These are phyloP conservation scores for Apostichopus californicus DNA, from an alignment of 35 echinoderm and acorn worm genomes.

Conservation along the genomic window DNA sequence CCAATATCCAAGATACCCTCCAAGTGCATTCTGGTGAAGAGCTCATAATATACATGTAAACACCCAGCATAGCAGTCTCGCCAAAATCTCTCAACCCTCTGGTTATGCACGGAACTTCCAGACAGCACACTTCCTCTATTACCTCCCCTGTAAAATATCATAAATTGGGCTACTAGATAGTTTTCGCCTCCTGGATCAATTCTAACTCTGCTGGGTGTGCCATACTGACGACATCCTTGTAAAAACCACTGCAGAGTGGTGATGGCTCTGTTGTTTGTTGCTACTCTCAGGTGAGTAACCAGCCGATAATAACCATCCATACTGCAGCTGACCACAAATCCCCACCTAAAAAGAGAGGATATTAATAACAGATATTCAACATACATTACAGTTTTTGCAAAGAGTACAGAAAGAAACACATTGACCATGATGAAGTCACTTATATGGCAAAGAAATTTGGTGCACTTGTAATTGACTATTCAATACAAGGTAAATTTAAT, in stretches of 20 bases:
- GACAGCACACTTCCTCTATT: constrained; percentile 7
- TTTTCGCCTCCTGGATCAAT: constrained; percentile 11
- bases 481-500: no score
- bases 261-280: not conserved
- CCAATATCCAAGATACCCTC: not conserved
- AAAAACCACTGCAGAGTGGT: constrained; percentile 2
- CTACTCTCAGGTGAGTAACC: no score
- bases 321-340: no score
- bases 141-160: constrained; percentile 8
- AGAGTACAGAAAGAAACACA: no score
- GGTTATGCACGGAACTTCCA: constrained; percentile 12
- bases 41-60: constrained; percentile 1
- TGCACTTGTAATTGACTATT: no score
- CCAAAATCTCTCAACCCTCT: constrained; percentile 19
- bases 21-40: not conserved
- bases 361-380: no score
- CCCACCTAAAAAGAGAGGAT: no score
- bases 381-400: no score
- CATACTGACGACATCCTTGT: constrained; percentile 32
- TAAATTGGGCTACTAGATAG: not conserved
- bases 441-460: no score
- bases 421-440: no score
- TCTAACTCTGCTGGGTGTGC: not conserved
- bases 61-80: constrained; percentile 2
- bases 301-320: no score